These are phyloP conservation scores for Drosophila anomalata DNA, from an alignment of 2,888 invertebrate genomes.

Conservation along the genomic window DNA sequence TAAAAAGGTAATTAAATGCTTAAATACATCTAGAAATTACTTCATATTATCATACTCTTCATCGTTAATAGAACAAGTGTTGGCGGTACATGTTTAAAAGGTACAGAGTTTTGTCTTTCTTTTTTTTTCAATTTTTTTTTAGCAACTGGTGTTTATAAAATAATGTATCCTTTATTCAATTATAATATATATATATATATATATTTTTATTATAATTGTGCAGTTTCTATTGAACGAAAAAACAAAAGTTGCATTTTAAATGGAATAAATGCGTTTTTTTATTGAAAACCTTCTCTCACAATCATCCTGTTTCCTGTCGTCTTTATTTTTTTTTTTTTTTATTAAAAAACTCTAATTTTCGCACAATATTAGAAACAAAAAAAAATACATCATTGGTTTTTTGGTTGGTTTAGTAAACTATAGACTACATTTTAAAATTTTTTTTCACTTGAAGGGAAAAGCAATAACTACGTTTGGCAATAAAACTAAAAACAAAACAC, in stretches of 20 bases:
- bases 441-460: conserved; percentile 26
- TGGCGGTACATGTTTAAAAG: conserved; percentile 63
- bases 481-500: conserved; percentile 41
- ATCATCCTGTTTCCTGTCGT: conserved; percentile 6
- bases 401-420: conserved; percentile 41
- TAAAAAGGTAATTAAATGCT: conserved; percentile 67
- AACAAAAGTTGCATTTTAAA: conserved; percentile 74
- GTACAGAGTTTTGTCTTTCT: conserved; percentile 26
- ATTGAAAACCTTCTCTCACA: conserved; percentile 55
- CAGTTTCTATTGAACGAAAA: conserved; percentile 43
- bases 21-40: conserved; percentile 66
- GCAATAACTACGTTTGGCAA: conserved; percentile 49
- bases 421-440: conserved; percentile 41
- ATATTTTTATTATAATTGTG: conserved; percentile 46
- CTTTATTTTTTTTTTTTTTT: conserved; percentile 22
- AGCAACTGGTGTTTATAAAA: background rate
- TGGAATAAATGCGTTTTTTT: conserved; percentile 76
- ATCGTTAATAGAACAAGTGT: conserved; percentile 70
- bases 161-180: background rate
- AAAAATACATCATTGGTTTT: conserved; percentile 47
- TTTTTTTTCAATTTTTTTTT: background rate
- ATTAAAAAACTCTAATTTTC: conserved; percentile 4
- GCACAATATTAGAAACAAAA: conserved; percentile 12
- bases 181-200: conserved; percentile 3
- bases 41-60: conserved; percentile 72